Base-by-base conservation (phyloP, 2,797 vertebrate species). In the Bradypodion ventrale region DNA sequence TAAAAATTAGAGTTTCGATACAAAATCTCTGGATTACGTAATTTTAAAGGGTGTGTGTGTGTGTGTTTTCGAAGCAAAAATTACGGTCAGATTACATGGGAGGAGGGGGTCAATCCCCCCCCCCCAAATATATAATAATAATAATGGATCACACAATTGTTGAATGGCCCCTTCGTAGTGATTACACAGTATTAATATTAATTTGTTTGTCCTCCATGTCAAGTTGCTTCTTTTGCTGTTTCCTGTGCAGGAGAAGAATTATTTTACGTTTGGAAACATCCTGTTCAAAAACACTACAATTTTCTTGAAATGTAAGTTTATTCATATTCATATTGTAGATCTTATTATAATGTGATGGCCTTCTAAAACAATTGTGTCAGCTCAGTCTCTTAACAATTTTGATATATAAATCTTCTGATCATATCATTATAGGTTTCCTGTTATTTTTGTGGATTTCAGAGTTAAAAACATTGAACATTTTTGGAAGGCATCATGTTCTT, bases 231-330 rank as follows among this genome's bases (percentile, higher is more conserved):
- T 56, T 16, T 83, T 82, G 52, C 49, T 91, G 82, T 85, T 90
- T 80, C 70, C 83, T 96, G 89, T 96, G 56, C 91, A 98, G 98
- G 94, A 78, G 12, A 95, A 96, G 90, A 95, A 95, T 73, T 94
- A 96, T 85, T 95, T 95, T 49, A 96, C 97, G 91, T 98, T 99
- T 92, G 97, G 96, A 87, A 99, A 98, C 93, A 98, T 98, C 63
- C 95, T 99, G 65, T 98, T 98, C 90, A 96, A 95, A 93, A 98
- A 98, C 94, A 98, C 97, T 65, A 98, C 97, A 62, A 96, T 99
- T 94, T 97, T 94, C 91, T 94, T 99, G 94, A 98, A 94, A 90
- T 99, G 98, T 99, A 95, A 98, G 98, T 97, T 73, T 13, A 37
- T 0, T 5, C 23, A 59, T 13, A 37, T 0, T 5, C 23, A 59